These are phyloP conservation scores for Teleogryllus occipitalis DNA, from an alignment of 1,140 invertebrate genomes.

Conservation along the genomic window DNA sequence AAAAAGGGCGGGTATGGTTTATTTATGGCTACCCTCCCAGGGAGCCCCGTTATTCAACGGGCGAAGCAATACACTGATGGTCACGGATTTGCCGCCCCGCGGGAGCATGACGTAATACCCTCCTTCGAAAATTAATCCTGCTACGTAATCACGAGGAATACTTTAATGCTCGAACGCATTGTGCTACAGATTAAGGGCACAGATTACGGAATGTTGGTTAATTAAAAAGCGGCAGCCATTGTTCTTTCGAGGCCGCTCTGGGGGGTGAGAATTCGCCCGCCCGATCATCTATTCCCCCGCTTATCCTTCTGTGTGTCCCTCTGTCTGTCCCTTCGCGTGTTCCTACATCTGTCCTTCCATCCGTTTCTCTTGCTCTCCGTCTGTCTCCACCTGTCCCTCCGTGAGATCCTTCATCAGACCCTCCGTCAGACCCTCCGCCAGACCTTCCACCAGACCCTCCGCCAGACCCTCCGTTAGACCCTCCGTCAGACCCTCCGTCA, in stretches of 20 bases:
- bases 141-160: background rate
- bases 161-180: background rate
- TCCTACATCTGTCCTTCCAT: background rate
- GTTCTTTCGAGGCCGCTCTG: too few relatives aligned
- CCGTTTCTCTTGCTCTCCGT: background rate
- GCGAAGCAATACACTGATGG: background rate
- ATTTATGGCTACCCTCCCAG: background rate
- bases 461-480: background rate
- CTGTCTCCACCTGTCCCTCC: too few relatives aligned
- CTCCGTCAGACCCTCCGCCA: background rate
- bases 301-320: background rate
- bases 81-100: background rate
- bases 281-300: background rate
- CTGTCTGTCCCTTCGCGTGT: background rate
- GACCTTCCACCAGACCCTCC: background rate
- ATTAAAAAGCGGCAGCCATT: background rate
- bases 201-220: background rate
- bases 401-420: background rate
- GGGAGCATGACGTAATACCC: background rate
- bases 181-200: background rate
- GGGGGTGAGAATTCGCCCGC: too few relatives aligned
- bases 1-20: too few relatives aligned
- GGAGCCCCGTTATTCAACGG: background rate
- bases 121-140: background rate
- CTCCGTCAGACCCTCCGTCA: background rate